Evolutionary conservation across 2,797 vertebrate genomes (phyloP).

Genomic region (Melanotaenia pygmaea): DNA sequence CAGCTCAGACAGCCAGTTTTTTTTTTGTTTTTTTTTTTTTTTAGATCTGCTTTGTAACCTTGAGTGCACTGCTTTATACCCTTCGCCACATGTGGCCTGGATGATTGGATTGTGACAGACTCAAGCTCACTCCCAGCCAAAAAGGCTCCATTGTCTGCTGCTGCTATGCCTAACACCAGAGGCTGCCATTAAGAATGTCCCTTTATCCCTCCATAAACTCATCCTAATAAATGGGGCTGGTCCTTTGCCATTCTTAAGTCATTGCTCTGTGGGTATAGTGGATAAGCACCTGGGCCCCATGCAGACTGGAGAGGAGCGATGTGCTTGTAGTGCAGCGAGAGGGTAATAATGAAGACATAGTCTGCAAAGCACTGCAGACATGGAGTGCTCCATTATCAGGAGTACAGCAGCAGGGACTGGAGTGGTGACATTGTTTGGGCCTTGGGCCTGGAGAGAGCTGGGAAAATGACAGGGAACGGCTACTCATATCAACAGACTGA

Average conservation of each 20-base stretch:
- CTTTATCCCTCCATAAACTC: conserved; percentile 26
- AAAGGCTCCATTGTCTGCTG: conserved; percentile 61
- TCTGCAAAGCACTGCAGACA: conserved; percentile 68
- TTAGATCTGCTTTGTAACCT: conserved; percentile 60
- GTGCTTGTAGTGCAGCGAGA: conserved; percentile 64
- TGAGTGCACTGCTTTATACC: conserved; percentile 53
- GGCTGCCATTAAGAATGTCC: conserved; percentile 60
- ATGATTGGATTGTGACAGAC: conserved; percentile 58
- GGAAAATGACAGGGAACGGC: conserved; percentile 74
- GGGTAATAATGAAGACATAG: conserved; percentile 77
- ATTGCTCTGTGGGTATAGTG: conserved; percentile 61
- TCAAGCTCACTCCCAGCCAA: conserved; percentile 47
- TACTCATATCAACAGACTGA: conserved; percentile 79
- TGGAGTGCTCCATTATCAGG: conserved; percentile 78
- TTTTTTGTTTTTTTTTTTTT: conserved; percentile 6
- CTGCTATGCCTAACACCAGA: conserved; percentile 60
- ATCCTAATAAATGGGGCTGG: conserved; percentile 59
- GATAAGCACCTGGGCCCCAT: conserved; percentile 74
- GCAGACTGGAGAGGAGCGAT: conserved; percentile 61
- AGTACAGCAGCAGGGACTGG: conserved; percentile 66
- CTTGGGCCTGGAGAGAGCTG: conserved; percentile 67
- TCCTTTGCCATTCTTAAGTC: conserved; percentile 68
- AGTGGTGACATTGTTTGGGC: conserved; percentile 81
- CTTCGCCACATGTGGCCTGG: conserved; percentile 54
- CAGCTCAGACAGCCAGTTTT: conserved; percentile 22